Percentiles rank a stretch among this genome's conserved stretches.
Evolutionary conservation across 2,888 invertebrate species (phyloP).

Genomic region (Branchipolynoe longqiensis): DNA sequence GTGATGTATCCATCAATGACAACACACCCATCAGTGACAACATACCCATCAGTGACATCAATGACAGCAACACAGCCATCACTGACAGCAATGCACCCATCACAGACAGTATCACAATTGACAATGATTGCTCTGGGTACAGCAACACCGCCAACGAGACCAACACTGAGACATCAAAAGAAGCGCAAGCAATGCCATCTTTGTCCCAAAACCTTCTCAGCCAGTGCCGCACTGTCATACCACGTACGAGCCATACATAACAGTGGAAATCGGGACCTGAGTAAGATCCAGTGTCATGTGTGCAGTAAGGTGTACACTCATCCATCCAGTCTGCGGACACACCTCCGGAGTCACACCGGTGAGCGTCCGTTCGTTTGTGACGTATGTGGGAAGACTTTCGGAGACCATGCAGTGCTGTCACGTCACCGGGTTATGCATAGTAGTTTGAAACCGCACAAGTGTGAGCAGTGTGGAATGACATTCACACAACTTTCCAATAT

Average conservation of each 20-base stretch:
- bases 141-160: too few species aligned
- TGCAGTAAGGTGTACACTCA: slow-evolving; percentile 18
- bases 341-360: not conserved
- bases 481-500: not conserved
- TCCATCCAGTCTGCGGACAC: not conserved
- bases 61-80: too few species aligned
- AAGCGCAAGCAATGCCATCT: not conserved
- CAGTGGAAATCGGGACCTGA: not conserved
- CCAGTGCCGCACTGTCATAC: not conserved
- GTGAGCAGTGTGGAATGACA: not conserved
- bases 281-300: not conserved
- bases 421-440: not conserved
- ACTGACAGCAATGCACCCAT: too few species aligned
- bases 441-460: not conserved
- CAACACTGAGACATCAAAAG: not conserved
- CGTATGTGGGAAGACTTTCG: not conserved
- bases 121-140: too few species aligned
- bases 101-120: too few species aligned
- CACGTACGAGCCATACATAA: not conserved
- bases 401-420: not conserved
- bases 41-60: too few species aligned
- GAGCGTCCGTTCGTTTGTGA: not conserved
- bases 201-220: not conserved
- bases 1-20: not conserved
- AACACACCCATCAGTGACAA: too few species aligned